Conservation (phyloP, 2,888 invertebrate species). For the Beris chalybata region DNA sequence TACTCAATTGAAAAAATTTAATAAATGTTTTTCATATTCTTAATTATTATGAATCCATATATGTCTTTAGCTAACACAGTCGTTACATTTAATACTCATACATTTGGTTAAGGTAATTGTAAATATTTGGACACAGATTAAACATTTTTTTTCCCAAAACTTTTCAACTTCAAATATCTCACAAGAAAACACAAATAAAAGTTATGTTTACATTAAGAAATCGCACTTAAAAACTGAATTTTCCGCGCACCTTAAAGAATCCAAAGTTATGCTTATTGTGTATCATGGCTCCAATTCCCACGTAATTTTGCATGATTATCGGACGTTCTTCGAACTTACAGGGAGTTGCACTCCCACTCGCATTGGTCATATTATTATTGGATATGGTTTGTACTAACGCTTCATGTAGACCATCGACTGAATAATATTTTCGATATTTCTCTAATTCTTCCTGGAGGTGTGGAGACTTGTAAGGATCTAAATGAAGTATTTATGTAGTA, state of each 20-base stretch:
- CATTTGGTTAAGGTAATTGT: too few relatives aligned
- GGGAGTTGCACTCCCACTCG: slow-evolving; percentile 34
- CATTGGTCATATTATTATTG: slow-evolving; percentile 38
- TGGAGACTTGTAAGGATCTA: slow-evolving; percentile 39
- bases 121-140: too few relatives aligned
- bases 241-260: slow-evolving; percentile 84
- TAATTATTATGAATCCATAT: too few relatives aligned
- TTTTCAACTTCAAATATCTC: too few relatives aligned
- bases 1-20: too few relatives aligned
- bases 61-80: too few relatives aligned
- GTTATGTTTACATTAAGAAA: too few relatives aligned
- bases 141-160: too few relatives aligned
- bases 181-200: too few relatives aligned
- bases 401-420: slow-evolving; percentile 47
- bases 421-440: slow-evolving; percentile 40
- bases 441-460: slow-evolving; percentile 39
- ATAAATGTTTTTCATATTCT: too few relatives aligned
- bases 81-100: too few relatives aligned
- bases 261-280: slow-evolving; percentile 83
- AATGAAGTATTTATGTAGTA: neutral
- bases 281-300: slow-evolving; percentile 75
- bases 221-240: slow-evolving; percentile 72
- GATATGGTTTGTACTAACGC: slow-evolving; percentile 45
- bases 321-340: slow-evolving; percentile 60
- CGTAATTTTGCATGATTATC: slow-evolving; percentile 78